These are phyloP conservation scores for Alcis repandata DNA, from an alignment of 2,888 invertebrate genomes.

Conservation along the genomic window DNA sequence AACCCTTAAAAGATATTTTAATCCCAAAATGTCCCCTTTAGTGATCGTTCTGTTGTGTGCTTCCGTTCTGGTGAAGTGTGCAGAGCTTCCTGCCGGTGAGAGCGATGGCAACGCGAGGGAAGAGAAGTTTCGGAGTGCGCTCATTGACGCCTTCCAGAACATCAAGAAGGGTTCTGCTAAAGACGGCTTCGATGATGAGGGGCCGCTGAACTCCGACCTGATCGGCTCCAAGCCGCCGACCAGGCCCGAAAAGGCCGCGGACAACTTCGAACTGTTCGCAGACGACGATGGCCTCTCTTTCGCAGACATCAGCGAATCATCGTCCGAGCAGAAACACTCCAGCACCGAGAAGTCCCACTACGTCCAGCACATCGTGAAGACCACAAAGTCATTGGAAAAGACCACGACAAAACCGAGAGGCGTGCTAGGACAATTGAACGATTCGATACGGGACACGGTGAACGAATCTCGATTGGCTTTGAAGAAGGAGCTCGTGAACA, in stretches of 20 bases:
- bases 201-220: slow-evolving; percentile 68
- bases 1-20: slow-evolving; percentile 30
- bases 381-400: slow-evolving; percentile 63
- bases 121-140: slow-evolving; percentile 75
- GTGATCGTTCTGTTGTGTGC: slow-evolving; percentile 74
- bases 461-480: slow-evolving; percentile 72
- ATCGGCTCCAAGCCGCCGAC: slow-evolving; percentile 67
- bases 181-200: slow-evolving; percentile 72
- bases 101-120: slow-evolving; percentile 73
- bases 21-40: slow-evolving; percentile 68
- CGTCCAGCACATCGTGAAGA: slow-evolving; percentile 80
- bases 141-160: slow-evolving; percentile 82
- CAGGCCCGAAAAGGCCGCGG: slow-evolving; percentile 61
- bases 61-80: slow-evolving; percentile 60
- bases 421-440: slow-evolving; percentile 68
- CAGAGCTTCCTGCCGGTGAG: slow-evolving; percentile 62
- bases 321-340: slow-evolving; percentile 61
- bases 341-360: slow-evolving; percentile 80
- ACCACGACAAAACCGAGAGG: slow-evolving; percentile 68
- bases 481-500: slow-evolving; percentile 53
- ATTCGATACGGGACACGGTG: slow-evolving; percentile 70
- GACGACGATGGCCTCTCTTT: slow-evolving; percentile 79
- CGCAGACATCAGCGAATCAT: slow-evolving; percentile 68
- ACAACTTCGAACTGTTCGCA: slow-evolving; percentile 73
- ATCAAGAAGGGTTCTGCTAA: slow-evolving; percentile 79